Percentiles rank a stretch among this genome's conserved stretches.
Conservation (phyloP, 2,797 vertebrate genomes). For the Falco peregrinus region DNA sequence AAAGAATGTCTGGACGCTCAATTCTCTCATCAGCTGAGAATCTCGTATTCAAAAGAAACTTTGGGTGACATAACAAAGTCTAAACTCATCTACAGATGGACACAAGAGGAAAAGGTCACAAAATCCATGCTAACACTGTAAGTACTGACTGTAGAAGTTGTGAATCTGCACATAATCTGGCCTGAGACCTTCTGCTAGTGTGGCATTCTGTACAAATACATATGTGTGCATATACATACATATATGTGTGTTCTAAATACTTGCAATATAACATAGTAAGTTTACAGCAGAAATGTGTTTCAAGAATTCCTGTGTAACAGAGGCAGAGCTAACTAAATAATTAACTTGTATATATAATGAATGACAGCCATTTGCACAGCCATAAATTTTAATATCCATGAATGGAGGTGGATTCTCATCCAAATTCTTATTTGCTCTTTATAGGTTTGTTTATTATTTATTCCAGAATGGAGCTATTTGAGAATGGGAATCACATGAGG, state of each 20-base stretch:
- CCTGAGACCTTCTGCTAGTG: not conserved
- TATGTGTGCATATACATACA: not conserved
- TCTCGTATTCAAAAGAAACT: not conserved
- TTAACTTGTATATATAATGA: constrained; percentile 12
- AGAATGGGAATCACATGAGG: not conserved
- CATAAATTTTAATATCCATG: not conserved
- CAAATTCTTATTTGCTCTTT: not conserved
- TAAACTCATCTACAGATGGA: not conserved
- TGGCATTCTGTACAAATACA: not conserved
- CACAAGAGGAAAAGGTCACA: not conserved
- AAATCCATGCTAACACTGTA: not conserved
- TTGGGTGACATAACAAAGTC: not conserved
- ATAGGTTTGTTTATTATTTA: not conserved
- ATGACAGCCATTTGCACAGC: not conserved
- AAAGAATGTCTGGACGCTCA: not conserved
- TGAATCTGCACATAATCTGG: not conserved
- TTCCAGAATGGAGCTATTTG: not conserved
- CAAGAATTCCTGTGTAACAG: not conserved
- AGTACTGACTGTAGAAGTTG: not conserved
- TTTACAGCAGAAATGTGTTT: not conserved
- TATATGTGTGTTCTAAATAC: not conserved
- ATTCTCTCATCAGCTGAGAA: not conserved
- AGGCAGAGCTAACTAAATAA: constrained; percentile 27
- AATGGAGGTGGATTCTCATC: not conserved
- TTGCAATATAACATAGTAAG: not conserved